Evolutionary conservation across 1,140 invertebrate genomes (phyloP).

Genomic region (Antheraea mylitta): DNA sequence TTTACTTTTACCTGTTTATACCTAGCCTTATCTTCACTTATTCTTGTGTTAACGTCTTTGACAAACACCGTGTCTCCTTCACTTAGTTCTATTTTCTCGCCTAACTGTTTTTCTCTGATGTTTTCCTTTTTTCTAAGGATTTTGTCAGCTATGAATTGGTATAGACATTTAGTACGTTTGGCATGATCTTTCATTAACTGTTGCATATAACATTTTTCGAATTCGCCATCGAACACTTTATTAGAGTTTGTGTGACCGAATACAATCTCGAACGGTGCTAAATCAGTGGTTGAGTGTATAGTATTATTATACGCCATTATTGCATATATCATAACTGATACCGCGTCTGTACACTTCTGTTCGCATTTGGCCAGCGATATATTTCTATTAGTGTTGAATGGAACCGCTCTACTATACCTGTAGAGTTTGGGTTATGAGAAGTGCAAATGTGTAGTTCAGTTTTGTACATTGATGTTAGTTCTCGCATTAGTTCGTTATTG

Average conservation of each 20-base stretch:
- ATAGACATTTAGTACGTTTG: slow-evolving; percentile 13
- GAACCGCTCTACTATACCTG: slow-evolving; percentile 26
- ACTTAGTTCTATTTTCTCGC: background rate
- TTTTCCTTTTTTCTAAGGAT: background rate
- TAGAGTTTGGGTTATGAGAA: slow-evolving; percentile 26
- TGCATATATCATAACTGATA: slow-evolving; percentile 28
- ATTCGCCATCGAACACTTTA: slow-evolving; percentile 18
- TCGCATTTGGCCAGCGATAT: slow-evolving; percentile 28
- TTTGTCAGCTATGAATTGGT: background rate
- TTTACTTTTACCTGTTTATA: no score
- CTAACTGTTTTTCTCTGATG: background rate
- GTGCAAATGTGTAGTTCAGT: slow-evolving; percentile 25
- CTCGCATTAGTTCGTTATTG: slow-evolving; percentile 25
- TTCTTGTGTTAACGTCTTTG: no score
- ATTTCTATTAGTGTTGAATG: slow-evolving; percentile 28
- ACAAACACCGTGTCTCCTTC: no score
- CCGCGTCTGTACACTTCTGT: slow-evolving; percentile 25
- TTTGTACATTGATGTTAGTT: slow-evolving; percentile 25
- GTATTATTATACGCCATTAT: slow-evolving; percentile 32
- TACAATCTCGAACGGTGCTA: slow-evolving; percentile 30
- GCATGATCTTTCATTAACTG: slow-evolving; percentile 20
- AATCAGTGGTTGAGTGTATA: slow-evolving; percentile 21
- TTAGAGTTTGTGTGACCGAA: slow-evolving; percentile 30
- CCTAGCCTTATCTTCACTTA: no score
- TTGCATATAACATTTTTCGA: slow-evolving; percentile 18